Conservation (phyloP, 2,797 vertebrate genomes). For the Falco columbarius region DNA sequence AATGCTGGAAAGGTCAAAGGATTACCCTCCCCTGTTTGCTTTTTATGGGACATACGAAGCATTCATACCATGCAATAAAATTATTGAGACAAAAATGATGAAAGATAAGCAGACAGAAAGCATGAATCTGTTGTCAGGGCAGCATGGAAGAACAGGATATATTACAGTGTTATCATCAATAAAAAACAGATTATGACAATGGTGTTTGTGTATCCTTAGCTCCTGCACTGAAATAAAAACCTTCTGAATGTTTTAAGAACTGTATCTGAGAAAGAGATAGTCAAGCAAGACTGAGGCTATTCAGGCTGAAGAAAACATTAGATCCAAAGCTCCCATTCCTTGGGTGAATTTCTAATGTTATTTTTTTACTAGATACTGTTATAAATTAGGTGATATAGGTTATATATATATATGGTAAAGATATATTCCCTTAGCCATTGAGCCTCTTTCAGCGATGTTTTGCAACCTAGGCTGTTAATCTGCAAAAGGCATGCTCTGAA, state of each 20-base stretch:
- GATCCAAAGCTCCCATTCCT: neutral
- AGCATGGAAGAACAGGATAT: neutral
- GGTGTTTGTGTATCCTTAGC: neutral
- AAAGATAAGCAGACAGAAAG: constrained; percentile 38
- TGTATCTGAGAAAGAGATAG: neutral
- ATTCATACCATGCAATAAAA: constrained; percentile 56
- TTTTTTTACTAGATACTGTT: neutral
- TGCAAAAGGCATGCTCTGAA: neutral
- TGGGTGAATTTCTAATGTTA: neutral
- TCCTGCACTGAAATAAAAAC: constrained; percentile 12
- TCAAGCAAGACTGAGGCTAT: neutral
- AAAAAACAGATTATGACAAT: constrained; percentile 26
- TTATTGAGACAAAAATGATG: constrained; percentile 42
- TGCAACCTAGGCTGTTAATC: neutral
- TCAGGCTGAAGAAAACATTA: neutral
- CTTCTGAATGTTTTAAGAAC: neutral
- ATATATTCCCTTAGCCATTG: neutral
- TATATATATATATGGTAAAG: neutral
- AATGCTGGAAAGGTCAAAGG: constrained; percentile 70
- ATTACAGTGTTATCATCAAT: constrained; percentile 25
- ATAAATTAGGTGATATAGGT: neutral
- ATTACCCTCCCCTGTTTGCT: constrained; percentile 50
- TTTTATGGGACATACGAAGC: constrained; percentile 50
- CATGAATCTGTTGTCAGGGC: constrained; percentile 1
- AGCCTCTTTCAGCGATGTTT: neutral